A percentile compares a stretch with the other conserved stretches of the same genome.
These are phyloP conservation scores for Fulica atra DNA, from an alignment of 2,113 vertebrate species.

Conservation along the genomic window DNA sequence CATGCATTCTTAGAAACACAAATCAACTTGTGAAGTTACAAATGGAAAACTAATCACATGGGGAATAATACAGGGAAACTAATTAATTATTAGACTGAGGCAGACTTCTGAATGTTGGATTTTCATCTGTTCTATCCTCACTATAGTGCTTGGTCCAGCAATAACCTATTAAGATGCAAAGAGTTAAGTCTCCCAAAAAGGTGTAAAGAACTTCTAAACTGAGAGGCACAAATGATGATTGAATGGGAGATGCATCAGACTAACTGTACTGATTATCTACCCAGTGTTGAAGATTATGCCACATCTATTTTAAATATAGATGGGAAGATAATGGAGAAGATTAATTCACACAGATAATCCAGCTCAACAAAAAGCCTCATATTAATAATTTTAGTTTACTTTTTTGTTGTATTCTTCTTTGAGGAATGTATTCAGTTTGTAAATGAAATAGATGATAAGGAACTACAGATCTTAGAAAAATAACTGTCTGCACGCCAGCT, in stretches of 20 bases:
- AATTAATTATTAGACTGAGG: neutral
- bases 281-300: neutral
- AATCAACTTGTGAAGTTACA: neutral
- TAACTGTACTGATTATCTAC: neutral
- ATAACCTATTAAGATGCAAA: neutral
- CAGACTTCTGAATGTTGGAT: neutral
- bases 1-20: neutral
- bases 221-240: neutral
- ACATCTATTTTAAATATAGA: neutral
- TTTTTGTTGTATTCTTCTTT: slow-evolving; percentile 6
- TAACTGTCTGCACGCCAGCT: neutral
- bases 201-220: neutral
- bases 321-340: neutral
- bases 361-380: neutral
- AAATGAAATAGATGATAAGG: neutral
- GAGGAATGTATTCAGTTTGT: neutral
- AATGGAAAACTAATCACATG: neutral
- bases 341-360: slow-evolving; percentile 12
- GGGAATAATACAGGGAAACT: neutral
- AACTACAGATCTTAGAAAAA: neutral
- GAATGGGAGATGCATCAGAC: neutral
- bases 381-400: neutral
- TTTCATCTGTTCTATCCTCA: neutral
- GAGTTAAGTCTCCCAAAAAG: neutral
- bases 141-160: neutral